A percentile compares a stretch with the other conserved stretches of the same genome.
These are phyloP conservation scores for Amblyopsis hoosieri DNA, from an alignment of 2,797 vertebrate genomes.

Conservation along the genomic window DNA sequence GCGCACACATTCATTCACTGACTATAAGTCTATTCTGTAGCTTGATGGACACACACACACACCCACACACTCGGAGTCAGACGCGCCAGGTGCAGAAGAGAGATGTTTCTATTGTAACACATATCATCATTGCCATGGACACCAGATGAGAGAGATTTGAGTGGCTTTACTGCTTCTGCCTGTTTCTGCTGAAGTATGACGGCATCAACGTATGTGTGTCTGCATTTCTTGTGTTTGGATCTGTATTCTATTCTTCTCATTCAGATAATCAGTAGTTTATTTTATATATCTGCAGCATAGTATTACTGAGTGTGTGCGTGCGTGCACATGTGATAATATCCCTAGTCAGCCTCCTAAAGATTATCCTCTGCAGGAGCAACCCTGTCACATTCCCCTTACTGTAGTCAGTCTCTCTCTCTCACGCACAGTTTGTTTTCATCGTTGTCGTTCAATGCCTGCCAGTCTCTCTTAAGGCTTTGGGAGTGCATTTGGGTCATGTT, in stretches of 20 bases:
- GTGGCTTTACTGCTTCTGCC: not conserved
- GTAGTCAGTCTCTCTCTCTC: conserved; percentile 29
- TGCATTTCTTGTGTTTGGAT: conserved; percentile 19
- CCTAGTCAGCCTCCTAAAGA: conserved; percentile 68
- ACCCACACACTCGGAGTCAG: not conserved
- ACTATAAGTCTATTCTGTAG: not conserved
- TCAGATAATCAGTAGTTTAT: conserved; percentile 34
- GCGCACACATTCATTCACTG: not conserved
- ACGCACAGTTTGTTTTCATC: not conserved
- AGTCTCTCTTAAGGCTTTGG: no score
- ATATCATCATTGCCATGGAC: not conserved
- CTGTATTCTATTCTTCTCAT: conserved; percentile 17
- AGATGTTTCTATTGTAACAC: not conserved
- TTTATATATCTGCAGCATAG: conserved; percentile 36
- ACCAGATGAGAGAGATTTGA: not conserved
- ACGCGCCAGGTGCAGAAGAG: conserved; percentile 3
- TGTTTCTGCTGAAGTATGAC: conserved; percentile 1
- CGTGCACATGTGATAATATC: conserved; percentile 52
- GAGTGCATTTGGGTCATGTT: no score
- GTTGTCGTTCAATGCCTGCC: no score
- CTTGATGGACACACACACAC: conserved; percentile 5
- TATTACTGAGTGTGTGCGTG: conserved; percentile 26
- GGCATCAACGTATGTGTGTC: conserved; percentile 9
- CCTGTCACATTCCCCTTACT: conserved; percentile 62
- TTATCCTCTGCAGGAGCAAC: conserved; percentile 66